phyloP scores from a whole-genome alignment of 2,797 vertebrate species.

The Podarcis siculus region DNA sequence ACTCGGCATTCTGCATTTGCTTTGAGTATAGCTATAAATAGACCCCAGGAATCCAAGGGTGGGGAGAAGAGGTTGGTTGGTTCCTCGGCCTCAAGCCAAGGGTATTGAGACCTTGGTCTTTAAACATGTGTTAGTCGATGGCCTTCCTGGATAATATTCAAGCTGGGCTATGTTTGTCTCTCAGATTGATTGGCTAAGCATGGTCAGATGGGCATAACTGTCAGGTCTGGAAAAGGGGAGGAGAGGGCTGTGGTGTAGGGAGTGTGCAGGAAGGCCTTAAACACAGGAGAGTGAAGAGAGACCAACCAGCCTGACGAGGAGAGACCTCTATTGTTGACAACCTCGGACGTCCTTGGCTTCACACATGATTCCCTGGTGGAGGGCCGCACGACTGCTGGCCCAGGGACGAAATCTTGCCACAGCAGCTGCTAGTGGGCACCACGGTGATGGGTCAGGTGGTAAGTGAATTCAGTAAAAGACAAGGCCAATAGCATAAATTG shows the following conservation, averaged over 20 bases:
- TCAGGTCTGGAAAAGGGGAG: background rate
- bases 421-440: background rate
- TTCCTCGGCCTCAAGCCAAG: conserved; percentile 10
- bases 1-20: background rate
- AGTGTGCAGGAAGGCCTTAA: background rate
- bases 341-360: background rate
- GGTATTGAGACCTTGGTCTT: background rate
- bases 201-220: background rate
- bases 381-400: background rate
- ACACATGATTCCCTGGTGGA: conserved; percentile 7
- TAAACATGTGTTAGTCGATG: background rate
- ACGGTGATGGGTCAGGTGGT: background rate
- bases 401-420: conserved; percentile 11
- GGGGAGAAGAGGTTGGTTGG: background rate
- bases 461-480: background rate
- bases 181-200: conserved; percentile 18
- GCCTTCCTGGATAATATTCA: background rate
- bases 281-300: background rate
- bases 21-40: conserved; percentile 21
- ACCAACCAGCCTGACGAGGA: background rate
- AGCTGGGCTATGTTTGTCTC: background rate
- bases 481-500: background rate
- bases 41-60: conserved; percentile 10
- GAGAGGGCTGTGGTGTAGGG: background rate
- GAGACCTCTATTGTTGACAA: background rate